Base-by-base conservation (phyloP, 2,797 vertebrate genomes). In the Micrastur ruficollis region DNA sequence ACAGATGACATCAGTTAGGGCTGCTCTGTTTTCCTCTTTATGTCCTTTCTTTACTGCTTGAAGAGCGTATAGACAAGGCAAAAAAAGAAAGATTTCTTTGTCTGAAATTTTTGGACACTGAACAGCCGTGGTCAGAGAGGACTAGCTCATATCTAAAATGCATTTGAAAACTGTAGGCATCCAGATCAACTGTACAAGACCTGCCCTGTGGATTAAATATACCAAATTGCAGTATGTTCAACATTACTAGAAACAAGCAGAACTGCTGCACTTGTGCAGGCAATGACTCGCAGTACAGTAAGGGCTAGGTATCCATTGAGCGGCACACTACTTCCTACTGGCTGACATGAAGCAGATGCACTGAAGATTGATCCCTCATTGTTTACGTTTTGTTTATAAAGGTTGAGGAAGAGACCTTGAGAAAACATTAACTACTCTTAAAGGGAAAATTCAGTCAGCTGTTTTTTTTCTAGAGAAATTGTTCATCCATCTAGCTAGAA, bases 11-110 rank as follows among this genome's bases (percentile, higher is more conserved):
- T 52, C 52, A 63, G 31, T 23, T 19, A 82, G 26, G n/a, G 32
- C 21, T 63, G 67, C 11, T 21, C 36, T 36, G 3, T 63, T 67
- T 50, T 70, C 19, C 2, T 53, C 27, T 63, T 75, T 6, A 2
- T 1, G 0, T 21, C 3, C 0, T 27, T 26, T 82, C 56, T 36
- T 46, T 4, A 27, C 13, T 61, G 8, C 40, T 67, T 73, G n/a
- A 52, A 44, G 40, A 70, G 56, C 17, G 27, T n/a, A 66, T 11
- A 47, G 17, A 42, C 21, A 27, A 20, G 15, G 12, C 6, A 32
- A 40, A 71, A 79, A 44, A 40, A 46, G 4, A 26, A 38, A 11
- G 5, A 18, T 49, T 23, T 5, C 9, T 32, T 32, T n/a, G 8
- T 31, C 32, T 58, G 40, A 23, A 81, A 62, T 66, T 68, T 81